phyloP scores from a whole-genome alignment of 2,113 vertebrate species.

The Tor tambroides region DNA sequence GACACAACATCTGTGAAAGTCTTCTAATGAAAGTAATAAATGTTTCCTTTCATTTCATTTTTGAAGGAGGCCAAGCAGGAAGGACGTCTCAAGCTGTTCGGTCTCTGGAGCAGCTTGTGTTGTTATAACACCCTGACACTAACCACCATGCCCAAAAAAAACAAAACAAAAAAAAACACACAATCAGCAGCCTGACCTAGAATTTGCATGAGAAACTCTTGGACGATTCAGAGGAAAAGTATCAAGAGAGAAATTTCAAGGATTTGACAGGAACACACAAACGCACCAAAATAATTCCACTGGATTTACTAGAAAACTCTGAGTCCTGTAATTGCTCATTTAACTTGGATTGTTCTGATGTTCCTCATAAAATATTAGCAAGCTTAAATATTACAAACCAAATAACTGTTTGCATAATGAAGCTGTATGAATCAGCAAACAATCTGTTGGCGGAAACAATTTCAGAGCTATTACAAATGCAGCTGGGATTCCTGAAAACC shows the following conservation, averaged over 20 bases:
- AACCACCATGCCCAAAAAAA: slow-evolving; percentile 47
- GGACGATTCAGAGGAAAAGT: slow-evolving; percentile 30
- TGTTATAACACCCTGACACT: slow-evolving; percentile 49
- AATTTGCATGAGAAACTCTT: slow-evolving; percentile 59
- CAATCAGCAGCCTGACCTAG: slow-evolving; percentile 36
- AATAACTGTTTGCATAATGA: slow-evolving; percentile 40
- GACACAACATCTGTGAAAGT: slow-evolving; percentile 24
- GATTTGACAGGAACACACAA: slow-evolving; percentile 27
- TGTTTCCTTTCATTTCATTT: slow-evolving; percentile 26
- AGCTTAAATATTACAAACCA: slow-evolving; percentile 1
- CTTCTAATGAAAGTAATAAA: slow-evolving; percentile 21
- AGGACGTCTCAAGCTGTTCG: slow-evolving; percentile 26
- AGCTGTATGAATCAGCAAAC: slow-evolving; percentile 47
- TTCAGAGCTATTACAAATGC: slow-evolving; percentile 36
- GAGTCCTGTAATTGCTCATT: neutral
- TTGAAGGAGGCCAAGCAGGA: slow-evolving; percentile 34
- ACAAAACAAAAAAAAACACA: neutral
- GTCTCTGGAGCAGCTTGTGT: slow-evolving; percentile 26
- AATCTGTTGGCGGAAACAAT: slow-evolving; percentile 51
- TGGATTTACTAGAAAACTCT: slow-evolving; percentile 3
- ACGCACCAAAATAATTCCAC: neutral
- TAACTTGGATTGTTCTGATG: neutral
- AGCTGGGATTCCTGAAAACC: slow-evolving; percentile 28
- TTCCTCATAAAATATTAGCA: slow-evolving; percentile 30
- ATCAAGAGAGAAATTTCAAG: slow-evolving; percentile 46